A percentile compares a stretch with the other conserved stretches of the same genome.
Conservation (phyloP, 2,888 invertebrate genomes). For the Catotricha subobsoleta region DNA sequence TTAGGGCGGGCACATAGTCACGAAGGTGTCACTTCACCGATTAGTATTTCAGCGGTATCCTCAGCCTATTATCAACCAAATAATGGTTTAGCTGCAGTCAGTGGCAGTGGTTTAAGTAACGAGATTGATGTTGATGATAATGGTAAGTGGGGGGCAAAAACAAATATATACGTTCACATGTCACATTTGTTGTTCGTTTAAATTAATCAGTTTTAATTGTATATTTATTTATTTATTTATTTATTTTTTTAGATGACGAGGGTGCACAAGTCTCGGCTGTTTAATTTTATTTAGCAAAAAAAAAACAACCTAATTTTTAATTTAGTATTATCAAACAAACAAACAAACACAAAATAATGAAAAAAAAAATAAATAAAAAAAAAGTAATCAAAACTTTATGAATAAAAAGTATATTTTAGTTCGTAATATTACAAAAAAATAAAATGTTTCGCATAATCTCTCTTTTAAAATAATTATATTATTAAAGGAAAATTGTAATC, state of each 20-base stretch:
- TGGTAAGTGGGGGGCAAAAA: neutral
- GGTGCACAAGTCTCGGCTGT: slow-evolving; percentile 17
- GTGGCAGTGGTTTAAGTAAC: slow-evolving; percentile 10
- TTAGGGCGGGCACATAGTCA: slow-evolving; percentile 71
- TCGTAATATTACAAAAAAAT: no score
- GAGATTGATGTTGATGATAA: slow-evolving; percentile 9
- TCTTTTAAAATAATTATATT: no score
- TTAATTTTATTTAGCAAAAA: slow-evolving; percentile 8
- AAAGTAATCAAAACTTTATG: neutral
- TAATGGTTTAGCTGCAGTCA: neutral
- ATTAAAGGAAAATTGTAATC: no score
- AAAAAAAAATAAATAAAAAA: neutral
- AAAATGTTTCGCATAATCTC: no score
- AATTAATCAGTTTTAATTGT: neutral
- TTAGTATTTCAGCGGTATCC: neutral
- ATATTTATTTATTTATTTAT: no score
- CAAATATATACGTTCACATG: neutral
- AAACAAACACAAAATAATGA: neutral
- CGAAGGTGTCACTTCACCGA: slow-evolving; percentile 55
- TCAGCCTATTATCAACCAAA: slow-evolving; percentile 2
- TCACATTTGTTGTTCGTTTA: neutral
- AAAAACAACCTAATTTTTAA: neutral
- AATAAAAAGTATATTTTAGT: no score
- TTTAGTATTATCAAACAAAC: neutral
- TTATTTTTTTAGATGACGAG: slow-evolving; percentile 16